Evolutionary conservation across 2,888 invertebrate genomes (phyloP), one percentile per base, ranked within the genome.

Genomic region (Abrostola triplasia): DNA sequence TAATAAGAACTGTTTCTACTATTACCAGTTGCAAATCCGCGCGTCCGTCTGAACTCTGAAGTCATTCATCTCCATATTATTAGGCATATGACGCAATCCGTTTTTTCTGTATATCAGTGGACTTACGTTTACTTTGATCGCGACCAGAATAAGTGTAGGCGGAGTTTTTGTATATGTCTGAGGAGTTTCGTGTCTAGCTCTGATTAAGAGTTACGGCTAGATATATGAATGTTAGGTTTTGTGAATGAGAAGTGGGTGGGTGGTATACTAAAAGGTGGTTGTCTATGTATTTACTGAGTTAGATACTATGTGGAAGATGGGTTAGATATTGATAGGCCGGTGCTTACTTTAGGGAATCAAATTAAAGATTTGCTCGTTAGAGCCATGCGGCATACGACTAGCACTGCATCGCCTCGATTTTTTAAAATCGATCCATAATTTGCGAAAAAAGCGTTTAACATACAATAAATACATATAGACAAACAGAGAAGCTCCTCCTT

Each of bases 41-140:
- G 48, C 49, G 44, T 59, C 36, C 37, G 57, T 12, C 48, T 73
- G 59, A 53, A 70, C 54, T 12, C 48, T 73, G 59, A 53, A 70
- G 65, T 74, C 67, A 78, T 78, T 80, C 67, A 55, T 68, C 58
- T 68, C 35, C 36, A 40, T 74, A 71, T 65, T 67, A 66, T 56
- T 76, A 72, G 67, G 58, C 38, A 0, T 37, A 40, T 78, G 77
- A 78, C 72, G 78, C 74, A 70, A 78, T 48, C 7, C 4, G 24
- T 11, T 59, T 58, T 65, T 66, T 59, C 57, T 13, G 24, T 47
- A 47, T 47, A 47, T 63, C 59, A 4, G 40, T 53, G 49, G 59
- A 64, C 52, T 65, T 49, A 57, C 54, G 52, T 52, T 50, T 58
- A 60, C 12, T 59, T 70, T 59, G 70, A 59, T 67, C 51, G 41